Evolutionary conservation across 1,140 invertebrate species (phyloP).

Genomic region (Drosophila orena): DNA sequence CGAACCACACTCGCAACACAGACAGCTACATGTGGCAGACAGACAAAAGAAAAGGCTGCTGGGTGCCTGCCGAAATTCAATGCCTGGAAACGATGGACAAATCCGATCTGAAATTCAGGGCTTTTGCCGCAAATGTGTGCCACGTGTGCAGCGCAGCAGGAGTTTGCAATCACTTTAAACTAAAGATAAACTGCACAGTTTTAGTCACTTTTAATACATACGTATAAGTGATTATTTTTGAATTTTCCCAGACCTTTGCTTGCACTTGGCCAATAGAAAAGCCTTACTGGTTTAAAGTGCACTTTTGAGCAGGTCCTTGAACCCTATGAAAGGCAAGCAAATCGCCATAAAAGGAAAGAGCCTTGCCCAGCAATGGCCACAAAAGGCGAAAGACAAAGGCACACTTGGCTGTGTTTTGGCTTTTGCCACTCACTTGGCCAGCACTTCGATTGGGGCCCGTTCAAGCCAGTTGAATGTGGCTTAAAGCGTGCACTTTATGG

Average conservation of each 20-base stretch:
- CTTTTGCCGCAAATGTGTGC: neutral
- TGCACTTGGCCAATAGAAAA: slow-evolving; percentile 9
- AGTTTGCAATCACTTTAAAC: neutral
- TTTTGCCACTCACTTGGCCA: slow-evolving; percentile 16
- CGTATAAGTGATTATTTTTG: too few relatives aligned
- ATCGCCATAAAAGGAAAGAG: slow-evolving; percentile 34
- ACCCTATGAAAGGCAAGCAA: slow-evolving; percentile 35
- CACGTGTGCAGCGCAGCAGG: neutral
- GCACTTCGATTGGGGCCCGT: slow-evolving; percentile 49
- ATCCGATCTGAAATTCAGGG: slow-evolving; percentile 2
- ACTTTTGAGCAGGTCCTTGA: slow-evolving; percentile 21
- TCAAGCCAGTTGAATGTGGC: slow-evolving; percentile 56
- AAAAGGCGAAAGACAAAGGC: slow-evolving; percentile 20
- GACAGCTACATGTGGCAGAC: slow-evolving; percentile 50
- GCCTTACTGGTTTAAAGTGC: slow-evolving; percentile 17
- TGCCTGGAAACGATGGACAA: slow-evolving; percentile 12
- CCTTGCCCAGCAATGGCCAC: slow-evolving; percentile 7
- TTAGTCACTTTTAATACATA: too few relatives aligned
- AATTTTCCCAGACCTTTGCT: too few relatives aligned
- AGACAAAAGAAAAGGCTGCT: slow-evolving; percentile 15
- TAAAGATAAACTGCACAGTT: too few relatives aligned
- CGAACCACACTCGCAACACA: slow-evolving; percentile 30
- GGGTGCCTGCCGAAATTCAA: slow-evolving; percentile 6
- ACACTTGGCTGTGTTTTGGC: neutral
- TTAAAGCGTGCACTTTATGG: slow-evolving; percentile 72